Conservation (phyloP, 2,888 invertebrate species). For the Meiosimyza decipiens region DNA sequence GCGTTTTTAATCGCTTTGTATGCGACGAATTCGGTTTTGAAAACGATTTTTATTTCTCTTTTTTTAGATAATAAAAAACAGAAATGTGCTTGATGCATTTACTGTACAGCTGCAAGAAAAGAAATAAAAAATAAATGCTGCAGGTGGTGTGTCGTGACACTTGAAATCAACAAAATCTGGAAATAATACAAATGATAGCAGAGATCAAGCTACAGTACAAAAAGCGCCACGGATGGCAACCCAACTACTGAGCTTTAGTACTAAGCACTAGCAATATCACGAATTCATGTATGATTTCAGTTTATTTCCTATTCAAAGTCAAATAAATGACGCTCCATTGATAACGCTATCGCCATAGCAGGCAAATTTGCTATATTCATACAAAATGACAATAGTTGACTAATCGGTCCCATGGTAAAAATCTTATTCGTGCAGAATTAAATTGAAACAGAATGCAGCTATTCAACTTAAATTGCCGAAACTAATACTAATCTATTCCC, state of each 20-base stretch:
- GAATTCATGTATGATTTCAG: not conserved
- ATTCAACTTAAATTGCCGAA: too few relatives aligned
- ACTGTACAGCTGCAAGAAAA: not conserved
- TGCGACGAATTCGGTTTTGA: conserved; percentile 31
- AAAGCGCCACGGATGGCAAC: too few relatives aligned
- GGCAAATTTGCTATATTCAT: conserved; percentile 13
- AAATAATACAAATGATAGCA: too few relatives aligned
- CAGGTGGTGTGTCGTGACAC: not conserved
- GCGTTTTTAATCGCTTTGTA: conserved; percentile 3
- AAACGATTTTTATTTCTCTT: conserved; percentile 29
- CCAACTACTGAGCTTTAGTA: too few relatives aligned
- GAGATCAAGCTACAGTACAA: too few relatives aligned
- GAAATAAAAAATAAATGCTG: conserved; percentile 2
- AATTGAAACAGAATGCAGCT: too few relatives aligned
- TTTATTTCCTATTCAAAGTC: not conserved
- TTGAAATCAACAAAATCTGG: too few relatives aligned
- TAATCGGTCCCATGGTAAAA: not conserved
- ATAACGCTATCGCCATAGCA: not conserved
- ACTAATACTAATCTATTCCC: too few relatives aligned
- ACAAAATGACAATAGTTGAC: not conserved
- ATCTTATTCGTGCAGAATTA: too few relatives aligned
- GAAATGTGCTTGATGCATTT: too few relatives aligned
- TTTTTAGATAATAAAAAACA: too few relatives aligned
- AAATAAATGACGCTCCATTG: too few relatives aligned
- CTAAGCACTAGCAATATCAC: not conserved